phyloP scores from a whole-genome alignment of 2,797 vertebrate species.

The Nasua narica region DNA sequence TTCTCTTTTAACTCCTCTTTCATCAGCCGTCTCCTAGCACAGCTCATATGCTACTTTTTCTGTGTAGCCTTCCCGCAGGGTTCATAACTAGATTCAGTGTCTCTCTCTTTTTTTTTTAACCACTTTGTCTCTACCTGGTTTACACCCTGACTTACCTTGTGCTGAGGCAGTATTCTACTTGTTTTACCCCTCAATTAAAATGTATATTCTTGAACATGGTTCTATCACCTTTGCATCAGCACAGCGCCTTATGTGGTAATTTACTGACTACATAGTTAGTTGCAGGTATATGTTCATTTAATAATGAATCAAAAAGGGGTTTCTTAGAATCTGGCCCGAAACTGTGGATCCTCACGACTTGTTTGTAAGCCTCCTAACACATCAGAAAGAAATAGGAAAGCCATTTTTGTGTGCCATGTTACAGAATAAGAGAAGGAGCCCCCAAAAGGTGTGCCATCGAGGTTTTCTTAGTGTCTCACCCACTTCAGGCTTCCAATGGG shows the following conservation, averaged over 20 bases:
- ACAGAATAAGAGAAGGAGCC: background rate
- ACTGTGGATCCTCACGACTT: background rate
- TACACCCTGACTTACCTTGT: background rate
- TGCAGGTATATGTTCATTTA: background rate
- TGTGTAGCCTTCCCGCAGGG: fast-evolving
- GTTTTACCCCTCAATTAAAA: background rate
- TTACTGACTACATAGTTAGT: background rate
- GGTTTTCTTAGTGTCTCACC: background rate
- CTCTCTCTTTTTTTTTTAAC: background rate
- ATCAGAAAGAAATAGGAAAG: background rate
- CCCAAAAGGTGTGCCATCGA: background rate
- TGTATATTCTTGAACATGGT: background rate
- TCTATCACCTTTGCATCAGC: background rate
- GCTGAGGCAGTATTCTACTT: background rate
- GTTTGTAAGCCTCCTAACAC: background rate
- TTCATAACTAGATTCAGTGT: background rate
- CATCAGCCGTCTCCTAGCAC: background rate
- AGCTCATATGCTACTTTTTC: background rate
- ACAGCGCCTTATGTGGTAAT: background rate
- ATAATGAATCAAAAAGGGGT: background rate
- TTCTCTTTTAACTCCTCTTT: background rate
- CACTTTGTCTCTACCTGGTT: background rate
- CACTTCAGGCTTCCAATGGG: background rate
- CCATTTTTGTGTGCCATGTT: background rate
- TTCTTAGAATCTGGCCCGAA: background rate